Evolutionary conservation across 2,113 vertebrate species (phyloP), one percentile per base, ranked within the genome.

Genomic region (Calidris pugnax): DNA sequence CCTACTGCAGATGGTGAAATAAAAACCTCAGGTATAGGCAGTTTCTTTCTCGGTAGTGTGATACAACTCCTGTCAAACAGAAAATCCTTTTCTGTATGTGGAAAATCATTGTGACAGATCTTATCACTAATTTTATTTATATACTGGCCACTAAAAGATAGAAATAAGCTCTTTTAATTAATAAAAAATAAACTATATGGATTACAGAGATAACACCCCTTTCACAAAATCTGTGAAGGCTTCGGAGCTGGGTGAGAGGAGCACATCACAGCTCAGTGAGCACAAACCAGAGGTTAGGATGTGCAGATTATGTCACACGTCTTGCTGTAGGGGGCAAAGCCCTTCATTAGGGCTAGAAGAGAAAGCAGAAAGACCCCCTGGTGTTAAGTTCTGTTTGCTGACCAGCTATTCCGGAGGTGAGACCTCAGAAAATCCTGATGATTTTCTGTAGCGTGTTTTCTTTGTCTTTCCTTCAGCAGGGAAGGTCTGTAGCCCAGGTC

Each of bases 241-340:
- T 95, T 80, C 2, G 0, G 84, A 85, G 69, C 64, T 85, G 51
- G 22, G 18, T 95, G 79, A 94, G 64, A 90, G 83, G 80, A 95
- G 14, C 41, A 22, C n/a, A 63, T 95, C 91, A 50, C 28, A 95
- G 79, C 53, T 79, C 53, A 28, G 32, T 45, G 83, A 96, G 81
- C 81, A 85, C 47, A 39, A 91, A 88, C 13, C 53, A 84, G 88
- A 85, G 53, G 21, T 63, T 87, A 43, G 79, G 81, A 86, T 68
- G 53, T 79, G 80, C 85, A 57, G 63, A 84, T 90, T 73, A 69
- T 37, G 66, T 50, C 77, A 55, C 69, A 77, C 63, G 78, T 84
- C 39, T n/a, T 92, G 48, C 85, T 93, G 78, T 30, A 72, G 45
- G 72, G 94, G 24, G 55, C 50, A 94, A 92, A 95, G 43, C 66